Percentiles rank a stretch among this genome's conserved stretches.
Conservation (phyloP, 2,888 invertebrate genomes). For the Mongoloraphidia duomilia region DNA sequence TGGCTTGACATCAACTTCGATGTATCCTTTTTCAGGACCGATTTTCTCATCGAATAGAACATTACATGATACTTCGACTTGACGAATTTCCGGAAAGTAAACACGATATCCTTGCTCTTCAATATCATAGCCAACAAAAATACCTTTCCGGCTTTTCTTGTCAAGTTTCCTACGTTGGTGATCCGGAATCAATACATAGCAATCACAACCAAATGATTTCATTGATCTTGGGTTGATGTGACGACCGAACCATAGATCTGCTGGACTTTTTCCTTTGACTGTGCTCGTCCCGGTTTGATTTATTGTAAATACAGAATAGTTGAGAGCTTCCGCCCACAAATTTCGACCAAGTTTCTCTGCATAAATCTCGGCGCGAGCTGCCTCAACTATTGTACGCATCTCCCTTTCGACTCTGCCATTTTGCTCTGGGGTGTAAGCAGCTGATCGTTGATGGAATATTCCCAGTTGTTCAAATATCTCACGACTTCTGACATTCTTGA, state of each 20-base stretch:
- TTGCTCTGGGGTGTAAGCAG: background rate
- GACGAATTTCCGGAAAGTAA: slow-evolving; percentile 7
- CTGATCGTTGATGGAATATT: background rate
- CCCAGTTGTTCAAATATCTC: background rate
- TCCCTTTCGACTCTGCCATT: background rate
- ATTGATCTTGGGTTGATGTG: slow-evolving; percentile 8
- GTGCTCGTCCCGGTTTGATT: slow-evolving; percentile 14
- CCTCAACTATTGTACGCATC: background rate
- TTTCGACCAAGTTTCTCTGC: slow-evolving; percentile 6
- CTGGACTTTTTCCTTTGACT: slow-evolving; percentile 6
- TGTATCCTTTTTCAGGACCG: background rate
- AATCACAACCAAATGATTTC: slow-evolving; percentile 11
- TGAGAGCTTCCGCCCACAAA: slow-evolving; percentile 13
- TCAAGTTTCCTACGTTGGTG: slow-evolving; percentile 4
- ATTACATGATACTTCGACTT: background rate
- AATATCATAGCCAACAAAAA: slow-evolving; percentile 2
- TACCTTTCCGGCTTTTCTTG: slow-evolving; percentile 2
- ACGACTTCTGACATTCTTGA: background rate
- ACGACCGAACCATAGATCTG: slow-evolving; percentile 13
- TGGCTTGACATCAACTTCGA: background rate
- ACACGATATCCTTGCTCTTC: too few species aligned
- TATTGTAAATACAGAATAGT: slow-evolving; percentile 12
- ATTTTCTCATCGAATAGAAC: background rate
- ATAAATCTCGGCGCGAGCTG: slow-evolving; percentile 2
- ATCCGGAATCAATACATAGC: slow-evolving; percentile 3